These are phyloP conservation scores for Melanerpes formicivorus DNA, from an alignment of 2,113 vertebrate genomes.

Conservation along the genomic window DNA sequence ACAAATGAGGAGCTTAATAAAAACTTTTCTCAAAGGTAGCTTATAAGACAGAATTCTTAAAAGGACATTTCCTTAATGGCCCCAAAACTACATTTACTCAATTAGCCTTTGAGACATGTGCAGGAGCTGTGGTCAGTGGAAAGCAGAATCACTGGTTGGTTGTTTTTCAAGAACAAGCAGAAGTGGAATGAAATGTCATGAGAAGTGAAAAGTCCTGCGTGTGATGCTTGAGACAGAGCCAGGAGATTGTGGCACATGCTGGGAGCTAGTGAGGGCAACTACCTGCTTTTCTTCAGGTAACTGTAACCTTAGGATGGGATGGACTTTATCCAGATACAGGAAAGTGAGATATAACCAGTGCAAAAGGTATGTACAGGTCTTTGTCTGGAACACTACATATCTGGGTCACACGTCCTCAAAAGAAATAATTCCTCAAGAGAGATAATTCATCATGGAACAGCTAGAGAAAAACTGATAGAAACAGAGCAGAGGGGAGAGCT, in stretches of 20 bases:
- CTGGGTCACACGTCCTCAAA: slow-evolving; percentile 6
- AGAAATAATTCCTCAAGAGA: slow-evolving; percentile 9
- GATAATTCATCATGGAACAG: background rate
- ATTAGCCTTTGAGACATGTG: background rate
- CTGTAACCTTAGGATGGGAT: background rate
- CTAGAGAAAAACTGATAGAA: background rate
- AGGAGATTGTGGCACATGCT: background rate
- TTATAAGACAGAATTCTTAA: background rate
- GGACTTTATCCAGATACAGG: background rate
- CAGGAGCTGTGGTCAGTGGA: background rate
- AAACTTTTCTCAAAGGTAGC: background rate
- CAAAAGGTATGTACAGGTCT: background rate
- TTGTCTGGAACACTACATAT: background rate
- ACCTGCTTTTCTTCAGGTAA: background rate
- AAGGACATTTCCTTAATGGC: background rate
- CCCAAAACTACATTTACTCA: background rate
- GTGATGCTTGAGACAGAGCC: accelerated
- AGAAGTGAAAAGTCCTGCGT: background rate
- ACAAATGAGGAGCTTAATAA: background rate
- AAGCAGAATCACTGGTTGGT: background rate
- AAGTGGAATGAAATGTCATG: background rate
- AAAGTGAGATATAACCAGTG: background rate
- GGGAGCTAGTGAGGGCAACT: background rate
- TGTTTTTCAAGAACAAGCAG: background rate
- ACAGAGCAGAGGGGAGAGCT: background rate